phyloP scores from a whole-genome alignment of 2,888 invertebrate species.

The Drosophila emarginata region DNA sequence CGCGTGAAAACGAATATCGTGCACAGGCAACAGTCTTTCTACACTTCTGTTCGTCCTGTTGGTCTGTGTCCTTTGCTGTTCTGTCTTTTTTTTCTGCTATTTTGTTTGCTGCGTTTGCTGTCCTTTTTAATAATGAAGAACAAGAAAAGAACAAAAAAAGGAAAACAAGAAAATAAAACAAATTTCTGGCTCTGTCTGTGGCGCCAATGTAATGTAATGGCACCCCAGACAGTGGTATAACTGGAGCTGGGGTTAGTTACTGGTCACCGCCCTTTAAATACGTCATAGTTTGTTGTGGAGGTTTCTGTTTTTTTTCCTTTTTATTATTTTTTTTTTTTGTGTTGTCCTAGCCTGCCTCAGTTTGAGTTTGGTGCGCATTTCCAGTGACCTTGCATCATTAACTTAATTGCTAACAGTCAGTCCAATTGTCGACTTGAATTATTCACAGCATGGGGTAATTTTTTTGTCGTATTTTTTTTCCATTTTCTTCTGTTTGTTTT shows the following conservation, averaged over 20 bases:
- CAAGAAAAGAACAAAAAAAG: background rate
- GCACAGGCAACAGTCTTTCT: slow-evolving; percentile 31
- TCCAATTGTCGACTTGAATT: slow-evolving; percentile 75
- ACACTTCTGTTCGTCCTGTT: slow-evolving; percentile 25
- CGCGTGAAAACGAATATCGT: slow-evolving; percentile 50
- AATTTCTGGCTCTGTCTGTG: slow-evolving; percentile 34
- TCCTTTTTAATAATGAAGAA: slow-evolving; percentile 46
- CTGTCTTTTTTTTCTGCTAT: too few species aligned
- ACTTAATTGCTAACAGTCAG: slow-evolving; percentile 70
- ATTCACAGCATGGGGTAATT: slow-evolving; percentile 62
- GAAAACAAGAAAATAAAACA: background rate
- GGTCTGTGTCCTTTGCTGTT: slow-evolving; percentile 23
- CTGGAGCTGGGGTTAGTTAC: slow-evolving; percentile 32
- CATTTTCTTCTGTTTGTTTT: slow-evolving; percentile 16
- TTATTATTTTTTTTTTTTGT: too few species aligned
- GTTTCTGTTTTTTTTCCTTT: too few species aligned
- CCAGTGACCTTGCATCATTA: slow-evolving; percentile 78
- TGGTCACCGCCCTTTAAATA: slow-evolving; percentile 51
- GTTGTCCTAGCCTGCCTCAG: background rate
- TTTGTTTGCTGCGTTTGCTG: slow-evolving; percentile 20
- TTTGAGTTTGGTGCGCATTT: slow-evolving; percentile 41
- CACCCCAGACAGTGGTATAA: slow-evolving; percentile 37
- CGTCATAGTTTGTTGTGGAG: slow-evolving; percentile 56
- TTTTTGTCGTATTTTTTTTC: slow-evolving; percentile 37
- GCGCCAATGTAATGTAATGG: slow-evolving; percentile 70